Evolutionary conservation across 2,888 invertebrate species (phyloP), one percentile per base, ranked within the genome.

Genomic region (Tinea trinotella): DNA sequence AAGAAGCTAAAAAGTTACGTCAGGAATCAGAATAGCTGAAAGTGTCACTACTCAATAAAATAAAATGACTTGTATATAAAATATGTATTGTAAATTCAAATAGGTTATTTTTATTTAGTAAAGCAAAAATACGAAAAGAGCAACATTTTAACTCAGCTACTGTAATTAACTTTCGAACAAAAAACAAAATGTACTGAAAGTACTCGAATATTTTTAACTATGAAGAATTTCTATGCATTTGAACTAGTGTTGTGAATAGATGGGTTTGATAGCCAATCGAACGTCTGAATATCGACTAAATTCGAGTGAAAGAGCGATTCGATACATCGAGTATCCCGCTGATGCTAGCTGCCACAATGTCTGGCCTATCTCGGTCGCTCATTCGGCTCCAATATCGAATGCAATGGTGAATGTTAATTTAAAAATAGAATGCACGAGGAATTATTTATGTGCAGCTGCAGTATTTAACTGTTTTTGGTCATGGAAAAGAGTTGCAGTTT

Each of bases 331-430:
- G 13, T 40, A 40, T 40, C 40, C n/a, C 40, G 40, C 7, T 40
- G 40, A 40, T 40, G 40, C 40, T 40, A 13, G 40, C 40, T 40
- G 40, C 40, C 40, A 40, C 40, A 40, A 5, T 40, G 40, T 40
- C 40, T 40, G 40, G 40, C 15, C 40, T 40, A 40, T 40, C 40
- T n/a, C 40, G 40, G 40, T 40, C 40, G 40, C 6, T 7, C 40
- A 15, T 40, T 12, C 40, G 2, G 13, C 7, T 15, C 7, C 40
- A 12, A 40, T 40, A 3, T 7, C 15, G 40, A 15, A 40, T 40
- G 40, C 40, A 40, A 40, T 40, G 40, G 40, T 40, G 40, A 40
- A 40, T 40, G 40, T 40, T 40, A 40, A 40, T 40, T 40, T 40
- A 13, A 40, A 40, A 40, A 40, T 40, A 40, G 40, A 40, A 40